phyloP scores from a whole-genome alignment of 2,888 invertebrate species.

The Ornithoptera alexandrae region DNA sequence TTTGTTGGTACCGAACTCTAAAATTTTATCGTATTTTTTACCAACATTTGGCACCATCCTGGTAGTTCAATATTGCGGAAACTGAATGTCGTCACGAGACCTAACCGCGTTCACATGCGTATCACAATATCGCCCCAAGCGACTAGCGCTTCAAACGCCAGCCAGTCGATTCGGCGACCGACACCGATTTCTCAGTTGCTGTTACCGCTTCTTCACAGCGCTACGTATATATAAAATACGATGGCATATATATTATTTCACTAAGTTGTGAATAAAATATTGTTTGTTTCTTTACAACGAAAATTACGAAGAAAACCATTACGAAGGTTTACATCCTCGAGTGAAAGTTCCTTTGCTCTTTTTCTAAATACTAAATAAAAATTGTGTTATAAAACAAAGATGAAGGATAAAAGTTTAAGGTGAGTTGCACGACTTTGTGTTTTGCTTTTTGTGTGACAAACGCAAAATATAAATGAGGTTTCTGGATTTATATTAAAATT shows the following conservation, averaged over 20 bases:
- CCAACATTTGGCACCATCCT: background rate
- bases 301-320: background rate
- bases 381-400: constrained; percentile 17
- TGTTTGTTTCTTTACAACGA: constrained; percentile 1
- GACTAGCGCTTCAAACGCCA: constrained; percentile 9
- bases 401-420: constrained; percentile 29
- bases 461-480: background rate
- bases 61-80: constrained; percentile 21
- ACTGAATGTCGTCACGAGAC: constrained; percentile 22
- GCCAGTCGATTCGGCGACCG: constrained; percentile 23
- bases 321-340: background rate
- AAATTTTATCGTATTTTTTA: background rate
- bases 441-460: background rate
- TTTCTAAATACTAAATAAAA: background rate
- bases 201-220: constrained; percentile 19
- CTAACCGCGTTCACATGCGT: constrained; percentile 8
- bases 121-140: constrained; percentile 2
- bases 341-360: constrained; percentile 18
- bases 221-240: constrained; percentile 12
- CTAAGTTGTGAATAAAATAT: constrained; percentile 14
- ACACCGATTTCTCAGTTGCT: constrained; percentile 18
- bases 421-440: constrained; percentile 14
- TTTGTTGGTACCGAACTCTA: background rate
- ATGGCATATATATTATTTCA: background rate
- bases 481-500: background rate